Base-by-base conservation (phyloP, 2,113 vertebrate genomes). In the Equus przewalskii region DNA sequence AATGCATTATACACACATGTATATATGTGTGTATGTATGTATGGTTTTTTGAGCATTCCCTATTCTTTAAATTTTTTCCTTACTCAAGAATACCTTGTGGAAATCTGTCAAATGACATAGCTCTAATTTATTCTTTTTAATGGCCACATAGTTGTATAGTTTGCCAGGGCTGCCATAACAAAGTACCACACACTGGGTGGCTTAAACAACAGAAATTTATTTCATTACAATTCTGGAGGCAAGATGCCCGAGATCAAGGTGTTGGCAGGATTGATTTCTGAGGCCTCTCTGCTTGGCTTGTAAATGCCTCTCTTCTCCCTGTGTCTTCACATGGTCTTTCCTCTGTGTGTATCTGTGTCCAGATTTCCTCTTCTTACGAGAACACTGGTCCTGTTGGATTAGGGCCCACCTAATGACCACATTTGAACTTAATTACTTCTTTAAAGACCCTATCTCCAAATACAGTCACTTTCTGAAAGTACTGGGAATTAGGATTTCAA, bases 41-140 rank as follows among this genome's bases (percentile, higher is more conserved):
- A 3, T 69, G 11, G 2, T 41, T n/a, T 64, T 72, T 94, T 82
- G 26, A 82, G n/a, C 41, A 65, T 80, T 92, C 58, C 19, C 46
- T 91, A 13, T 91, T 80, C 49, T 91, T 90, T 46, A 58, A 30
- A 33, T n/a, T 94, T 82, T 92, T 96, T 16, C 44, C 49, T 73
- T 46, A 83, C 58, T 58, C 64, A 82, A 75, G 44, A 87, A 76
- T 86, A 56, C 30, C 18, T 91, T 65, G 54, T 72, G 13, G 54
- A 90, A 78, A 54, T 70, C 64, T 79, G 18, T 88, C 49, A 88
- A 75, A 75, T 70, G n/a, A n/a, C 70, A 79, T 18, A 94, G 12
- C 51, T 88, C 21, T 87, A 30, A 30, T 91, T 64, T 28, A 33
- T 72, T 62, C 18, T 51, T 94, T 91, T 91, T 64, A 82, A 64